phyloP scores from a whole-genome alignment of 2,113 vertebrate genomes.

The Platysternon megacephalum region DNA sequence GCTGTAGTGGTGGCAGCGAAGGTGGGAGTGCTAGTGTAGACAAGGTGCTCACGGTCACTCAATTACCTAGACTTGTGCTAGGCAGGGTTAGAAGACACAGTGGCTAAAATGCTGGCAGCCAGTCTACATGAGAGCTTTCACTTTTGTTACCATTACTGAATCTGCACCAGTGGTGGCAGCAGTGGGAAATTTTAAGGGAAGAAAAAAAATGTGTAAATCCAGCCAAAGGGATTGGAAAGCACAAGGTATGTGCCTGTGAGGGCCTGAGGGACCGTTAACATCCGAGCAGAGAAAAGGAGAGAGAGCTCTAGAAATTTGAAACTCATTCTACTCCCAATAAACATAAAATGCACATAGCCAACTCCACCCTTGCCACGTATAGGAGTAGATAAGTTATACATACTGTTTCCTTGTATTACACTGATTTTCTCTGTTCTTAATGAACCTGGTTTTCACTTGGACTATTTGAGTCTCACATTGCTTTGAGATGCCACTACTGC shows the following conservation, averaged over 20 bases:
- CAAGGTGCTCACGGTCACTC: background rate
- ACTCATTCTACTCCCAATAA: background rate
- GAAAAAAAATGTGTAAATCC: background rate
- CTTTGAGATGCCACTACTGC: background rate
- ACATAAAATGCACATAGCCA: background rate
- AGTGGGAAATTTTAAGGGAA: background rate
- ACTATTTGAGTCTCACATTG: background rate
- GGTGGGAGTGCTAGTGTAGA: background rate
- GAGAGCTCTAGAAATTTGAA: background rate
- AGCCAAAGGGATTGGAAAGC: background rate
- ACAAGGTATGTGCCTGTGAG: accelerated
- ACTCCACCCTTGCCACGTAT: background rate
- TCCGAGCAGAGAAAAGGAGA: background rate
- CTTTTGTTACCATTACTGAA: background rate
- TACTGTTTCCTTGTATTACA: background rate
- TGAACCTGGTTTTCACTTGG: background rate
- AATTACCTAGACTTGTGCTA: background rate
- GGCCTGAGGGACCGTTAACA: background rate
- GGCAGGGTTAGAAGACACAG: background rate
- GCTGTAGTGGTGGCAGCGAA: background rate
- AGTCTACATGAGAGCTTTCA: background rate
- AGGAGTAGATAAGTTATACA: background rate
- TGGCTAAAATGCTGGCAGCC: background rate
- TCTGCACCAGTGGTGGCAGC: background rate
- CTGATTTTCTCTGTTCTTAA: background rate